phyloP scores from a whole-genome alignment of 1,140 invertebrate genomes.

The Pissodes strobi region DNA sequence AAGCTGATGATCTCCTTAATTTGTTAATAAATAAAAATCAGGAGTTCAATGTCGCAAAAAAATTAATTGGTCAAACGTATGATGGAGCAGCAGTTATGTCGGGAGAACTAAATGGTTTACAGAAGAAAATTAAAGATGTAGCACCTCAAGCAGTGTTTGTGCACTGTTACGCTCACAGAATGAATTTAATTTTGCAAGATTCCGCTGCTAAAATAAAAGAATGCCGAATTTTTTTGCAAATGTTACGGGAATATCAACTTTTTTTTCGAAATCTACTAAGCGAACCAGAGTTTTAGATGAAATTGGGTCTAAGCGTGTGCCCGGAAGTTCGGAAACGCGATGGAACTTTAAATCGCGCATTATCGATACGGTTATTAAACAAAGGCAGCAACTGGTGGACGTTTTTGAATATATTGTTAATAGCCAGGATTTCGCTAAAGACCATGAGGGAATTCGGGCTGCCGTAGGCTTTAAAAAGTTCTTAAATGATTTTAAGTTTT shows the following conservation, averaged over 20 bases:
- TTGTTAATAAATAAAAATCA: slow-evolving; percentile 24
- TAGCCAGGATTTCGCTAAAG: slow-evolving; percentile 2
- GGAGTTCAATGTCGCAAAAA: slow-evolving; percentile 38
- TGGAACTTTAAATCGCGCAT: slow-evolving; percentile 21
- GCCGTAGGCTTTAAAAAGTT: background rate
- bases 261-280: background rate
- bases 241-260: background rate
- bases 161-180: background rate
- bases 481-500: background rate
- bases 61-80: slow-evolving; percentile 51
- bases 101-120: slow-evolving; percentile 43
- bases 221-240: background rate
- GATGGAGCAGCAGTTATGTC: slow-evolving; percentile 48
- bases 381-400: background rate
- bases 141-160: slow-evolving; percentile 49
- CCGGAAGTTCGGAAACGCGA: background rate
- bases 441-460: no score
- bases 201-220: background rate
- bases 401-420: slow-evolving; percentile 20
- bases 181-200: background rate
- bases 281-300: background rate
- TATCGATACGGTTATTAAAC: background rate
- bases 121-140: slow-evolving; percentile 41
- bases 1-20: slow-evolving; percentile 37
- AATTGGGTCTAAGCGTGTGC: background rate